Conservation (phyloP, 2,797 vertebrate species). For the Sciurus vulgaris region DNA sequence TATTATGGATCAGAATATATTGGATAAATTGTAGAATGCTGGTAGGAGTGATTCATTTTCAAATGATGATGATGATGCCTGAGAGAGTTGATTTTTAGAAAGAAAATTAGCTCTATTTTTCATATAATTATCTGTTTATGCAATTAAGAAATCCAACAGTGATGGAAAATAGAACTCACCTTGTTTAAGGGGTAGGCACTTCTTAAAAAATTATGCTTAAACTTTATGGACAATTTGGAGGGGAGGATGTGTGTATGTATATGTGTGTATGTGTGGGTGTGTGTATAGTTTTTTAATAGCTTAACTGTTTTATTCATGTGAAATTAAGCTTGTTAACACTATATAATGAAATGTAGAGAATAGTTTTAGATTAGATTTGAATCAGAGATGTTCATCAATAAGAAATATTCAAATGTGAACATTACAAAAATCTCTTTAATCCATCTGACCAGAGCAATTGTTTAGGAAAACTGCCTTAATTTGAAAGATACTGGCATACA, state of each 20-base stretch:
- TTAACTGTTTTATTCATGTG: background rate
- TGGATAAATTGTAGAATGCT: background rate
- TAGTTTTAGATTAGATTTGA: background rate
- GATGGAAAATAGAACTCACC: background rate
- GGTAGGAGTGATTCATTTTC: background rate
- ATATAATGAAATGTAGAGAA: background rate
- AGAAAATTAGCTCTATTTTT: slow-evolving; percentile 36
- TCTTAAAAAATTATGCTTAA: background rate
- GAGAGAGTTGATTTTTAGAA: background rate
- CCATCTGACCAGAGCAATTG: background rate
- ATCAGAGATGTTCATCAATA: background rate
- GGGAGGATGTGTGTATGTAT: background rate
- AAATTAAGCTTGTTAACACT: background rate
- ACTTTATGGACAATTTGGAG: background rate
- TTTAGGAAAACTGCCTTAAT: slow-evolving; percentile 71
- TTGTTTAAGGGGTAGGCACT: background rate
- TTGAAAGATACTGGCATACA: slow-evolving; percentile 70
- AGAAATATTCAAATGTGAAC: background rate
- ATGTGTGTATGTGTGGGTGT: no score
- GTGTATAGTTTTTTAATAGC: background rate
- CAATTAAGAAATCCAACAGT: background rate
- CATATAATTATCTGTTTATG: background rate
- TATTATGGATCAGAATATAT: background rate
- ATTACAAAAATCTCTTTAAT: background rate
- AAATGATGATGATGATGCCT: background rate